Percentiles rank a stretch among this genome's conserved stretches.
Conservation (phyloP, 2,888 invertebrate species). For the Exocentrus adspersus region DNA sequence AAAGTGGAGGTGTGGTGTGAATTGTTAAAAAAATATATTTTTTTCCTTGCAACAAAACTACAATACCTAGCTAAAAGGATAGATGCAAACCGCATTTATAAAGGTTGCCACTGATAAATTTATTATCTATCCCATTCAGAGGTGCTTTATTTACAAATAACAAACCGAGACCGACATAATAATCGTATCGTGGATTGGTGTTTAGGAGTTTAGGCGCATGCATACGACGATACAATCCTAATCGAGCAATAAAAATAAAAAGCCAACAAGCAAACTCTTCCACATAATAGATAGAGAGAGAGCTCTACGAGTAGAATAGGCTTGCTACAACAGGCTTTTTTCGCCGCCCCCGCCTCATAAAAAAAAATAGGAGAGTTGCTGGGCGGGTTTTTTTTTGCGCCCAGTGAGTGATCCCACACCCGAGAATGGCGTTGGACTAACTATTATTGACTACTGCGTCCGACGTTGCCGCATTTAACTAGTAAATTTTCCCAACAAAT, state of each 20-base stretch:
- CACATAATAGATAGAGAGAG: no score
- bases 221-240: slow-evolving; percentile 12
- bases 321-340: no score
- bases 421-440: background rate
- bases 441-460: background rate
- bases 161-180: slow-evolving; percentile 8
- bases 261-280: slow-evolving; percentile 1
- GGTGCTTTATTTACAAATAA: slow-evolving; percentile 3
- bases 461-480: background rate
- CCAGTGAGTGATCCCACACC: no score
- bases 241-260: slow-evolving; percentile 21
- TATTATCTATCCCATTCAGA: slow-evolving; percentile 5
- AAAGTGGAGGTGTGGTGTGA: no score
- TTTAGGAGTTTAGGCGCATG: no score
- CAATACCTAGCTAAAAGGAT: no score
- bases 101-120: slow-evolving; percentile 12
- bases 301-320: no score
- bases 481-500: background rate
- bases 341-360: no score
- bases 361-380: no score
- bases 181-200: slow-evolving; percentile 9
- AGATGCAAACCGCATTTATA: slow-evolving; percentile 11
- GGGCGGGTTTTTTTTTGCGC: no score
- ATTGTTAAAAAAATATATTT: no score
- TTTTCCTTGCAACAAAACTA: no score